These are phyloP conservation scores for Gallinago undulata DNA, from an alignment of 2,113 vertebrate genomes.

Conservation along the genomic window DNA sequence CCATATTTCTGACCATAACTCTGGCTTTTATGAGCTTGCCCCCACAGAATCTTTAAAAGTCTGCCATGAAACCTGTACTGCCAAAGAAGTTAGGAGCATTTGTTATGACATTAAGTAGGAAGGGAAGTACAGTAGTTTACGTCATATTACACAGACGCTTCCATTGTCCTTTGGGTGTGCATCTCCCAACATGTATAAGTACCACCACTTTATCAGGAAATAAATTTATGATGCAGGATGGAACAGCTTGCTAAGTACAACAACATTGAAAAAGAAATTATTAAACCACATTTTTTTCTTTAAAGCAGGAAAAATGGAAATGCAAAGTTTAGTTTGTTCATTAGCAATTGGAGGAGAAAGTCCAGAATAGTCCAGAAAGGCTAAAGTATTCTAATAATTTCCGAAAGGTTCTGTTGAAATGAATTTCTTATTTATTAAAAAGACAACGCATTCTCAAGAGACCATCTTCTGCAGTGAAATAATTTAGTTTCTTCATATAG, in stretches of 20 bases:
- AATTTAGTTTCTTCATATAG: slow-evolving; percentile 76
- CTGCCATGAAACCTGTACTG: slow-evolving; percentile 6
- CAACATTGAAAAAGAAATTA: neutral
- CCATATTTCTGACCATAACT: neutral
- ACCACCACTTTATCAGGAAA: neutral
- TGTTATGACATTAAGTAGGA: neutral
- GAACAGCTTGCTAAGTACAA: slow-evolving; percentile 24
- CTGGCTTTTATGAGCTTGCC: slow-evolving; percentile 1
- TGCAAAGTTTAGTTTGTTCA: neutral
- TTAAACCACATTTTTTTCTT: neutral
- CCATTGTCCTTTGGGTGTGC: neutral
- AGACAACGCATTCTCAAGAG: slow-evolving; percentile 62
- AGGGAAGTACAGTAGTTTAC: neutral
- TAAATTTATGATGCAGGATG: neutral
- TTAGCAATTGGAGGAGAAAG: slow-evolving; percentile 9
- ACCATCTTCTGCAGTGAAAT: slow-evolving; percentile 66
- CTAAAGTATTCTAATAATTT: slow-evolving; percentile 38
- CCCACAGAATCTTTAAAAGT: slow-evolving; percentile 8
- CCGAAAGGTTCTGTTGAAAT: slow-evolving; percentile 42
- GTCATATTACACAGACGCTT: neutral
- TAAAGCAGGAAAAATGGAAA: neutral
- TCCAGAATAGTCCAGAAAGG: neutral
- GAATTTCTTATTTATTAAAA: slow-evolving; percentile 64
- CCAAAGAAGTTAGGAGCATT: neutral
- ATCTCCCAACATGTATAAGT: neutral